Conservation (phyloP, 2,888 invertebrate genomes). For the Drosophila monieri region DNA sequence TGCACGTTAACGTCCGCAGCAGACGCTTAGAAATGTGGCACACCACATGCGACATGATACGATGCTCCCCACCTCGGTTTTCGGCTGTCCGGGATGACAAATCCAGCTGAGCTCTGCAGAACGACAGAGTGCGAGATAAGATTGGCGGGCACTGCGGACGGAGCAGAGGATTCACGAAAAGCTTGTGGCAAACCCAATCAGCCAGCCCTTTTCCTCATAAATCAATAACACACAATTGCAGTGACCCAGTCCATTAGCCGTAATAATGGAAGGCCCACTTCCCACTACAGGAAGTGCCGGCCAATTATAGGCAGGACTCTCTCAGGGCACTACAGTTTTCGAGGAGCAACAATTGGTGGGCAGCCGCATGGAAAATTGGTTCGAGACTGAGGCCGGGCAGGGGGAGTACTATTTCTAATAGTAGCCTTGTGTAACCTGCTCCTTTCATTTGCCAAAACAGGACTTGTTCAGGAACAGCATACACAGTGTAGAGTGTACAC, state of each 20-base stretch:
- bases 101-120: conserved; percentile 30
- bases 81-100: conserved; percentile 6
- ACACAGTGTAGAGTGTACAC: conserved; percentile 3
- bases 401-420: background rate
- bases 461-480: conserved; percentile 18
- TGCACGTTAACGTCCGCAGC: conserved; percentile 19
- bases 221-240: conserved; percentile 47
- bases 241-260: conserved; percentile 48
- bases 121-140: conserved; percentile 15
- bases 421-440: conserved; percentile 22
- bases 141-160: conserved; percentile 10
- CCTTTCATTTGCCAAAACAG: conserved; percentile 59
- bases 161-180: conserved; percentile 3
- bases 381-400: conserved; percentile 5
- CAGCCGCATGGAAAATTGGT: conserved; percentile 66
- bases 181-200: conserved; percentile 24
- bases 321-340: conserved; percentile 18
- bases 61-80: background rate
- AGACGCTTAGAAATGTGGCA: conserved; percentile 35
- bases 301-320: conserved; percentile 21
- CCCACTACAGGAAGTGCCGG: conserved; percentile 6
- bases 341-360: conserved; percentile 60
- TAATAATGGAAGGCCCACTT: background rate
- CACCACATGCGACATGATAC: conserved; percentile 11
- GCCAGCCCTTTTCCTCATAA: conserved; percentile 11